Conservation (phyloP, 2,797 vertebrate species). For the Micropoecilia bifurca region DNA sequence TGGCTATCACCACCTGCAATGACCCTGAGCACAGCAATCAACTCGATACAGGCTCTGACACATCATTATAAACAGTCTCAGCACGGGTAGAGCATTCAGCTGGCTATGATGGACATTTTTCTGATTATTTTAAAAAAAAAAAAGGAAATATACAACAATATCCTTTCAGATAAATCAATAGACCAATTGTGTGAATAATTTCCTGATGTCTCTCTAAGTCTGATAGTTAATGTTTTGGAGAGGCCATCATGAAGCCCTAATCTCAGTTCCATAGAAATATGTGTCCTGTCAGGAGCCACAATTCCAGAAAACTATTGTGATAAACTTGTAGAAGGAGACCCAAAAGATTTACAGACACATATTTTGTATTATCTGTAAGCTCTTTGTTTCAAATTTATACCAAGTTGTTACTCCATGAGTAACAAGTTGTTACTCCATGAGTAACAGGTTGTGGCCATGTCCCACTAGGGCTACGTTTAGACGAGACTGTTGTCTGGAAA, state of each 20-base stretch:
- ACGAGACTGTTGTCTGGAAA: too few relatives aligned
- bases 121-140: constrained; percentile 5
- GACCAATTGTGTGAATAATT: not conserved
- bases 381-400: not conserved
- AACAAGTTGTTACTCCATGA: not conserved
- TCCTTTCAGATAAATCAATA: not conserved
- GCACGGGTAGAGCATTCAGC: constrained; percentile 26
- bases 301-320: not conserved
- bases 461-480: not conserved
- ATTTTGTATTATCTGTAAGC: not conserved
- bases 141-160: not conserved
- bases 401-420: not conserved
- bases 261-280: not conserved
- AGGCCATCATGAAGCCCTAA: not conserved
- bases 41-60: constrained; percentile 53
- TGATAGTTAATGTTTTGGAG: not conserved
- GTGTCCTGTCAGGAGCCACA: not conserved
- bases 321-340: not conserved
- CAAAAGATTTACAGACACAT: not conserved
- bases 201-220: not conserved
- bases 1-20: constrained; percentile 68
- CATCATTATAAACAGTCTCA: constrained; percentile 59
- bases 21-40: constrained; percentile 71
- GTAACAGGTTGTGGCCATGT: not conserved
- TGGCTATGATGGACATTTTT: constrained; percentile 20